Percentiles rank a stretch among this genome's conserved stretches.
phyloP scores from a whole-genome alignment of 2,797 vertebrate genomes.

The Takifugu ocellatus region DNA sequence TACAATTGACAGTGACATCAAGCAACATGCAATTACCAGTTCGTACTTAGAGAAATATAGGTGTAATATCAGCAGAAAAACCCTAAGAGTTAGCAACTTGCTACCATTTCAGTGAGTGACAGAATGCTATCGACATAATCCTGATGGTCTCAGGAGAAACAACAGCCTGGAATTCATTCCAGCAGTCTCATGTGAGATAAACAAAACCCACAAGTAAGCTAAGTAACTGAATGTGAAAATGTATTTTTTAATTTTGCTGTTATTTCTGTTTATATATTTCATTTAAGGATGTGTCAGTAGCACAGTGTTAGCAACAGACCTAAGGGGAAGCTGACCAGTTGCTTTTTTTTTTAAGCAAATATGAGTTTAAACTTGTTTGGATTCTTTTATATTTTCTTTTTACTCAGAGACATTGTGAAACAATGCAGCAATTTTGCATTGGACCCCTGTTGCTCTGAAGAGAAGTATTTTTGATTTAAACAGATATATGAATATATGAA shows the following conservation, averaged over 20 bases:
- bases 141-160: slow-evolving; percentile 51
- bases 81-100: slow-evolving; percentile 38
- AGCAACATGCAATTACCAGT: slow-evolving; percentile 46
- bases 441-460: slow-evolving; percentile 64
- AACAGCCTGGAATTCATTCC: slow-evolving; percentile 49
- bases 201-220: slow-evolving; percentile 73
- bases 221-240: slow-evolving; percentile 79
- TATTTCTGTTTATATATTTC: slow-evolving; percentile 65
- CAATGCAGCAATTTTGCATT: slow-evolving; percentile 52
- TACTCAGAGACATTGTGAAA: slow-evolving; percentile 63
- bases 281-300: slow-evolving; percentile 63
- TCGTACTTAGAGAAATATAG: slow-evolving; percentile 40
- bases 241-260: slow-evolving; percentile 72
- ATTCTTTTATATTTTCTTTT: slow-evolving; percentile 60
- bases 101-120: slow-evolving; percentile 22
- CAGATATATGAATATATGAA: slow-evolving; percentile 61
- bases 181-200: slow-evolving; percentile 61
- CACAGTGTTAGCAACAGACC: slow-evolving; percentile 42
- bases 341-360: slow-evolving; percentile 32
- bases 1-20: slow-evolving; percentile 47
- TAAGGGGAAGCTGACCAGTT: slow-evolving; percentile 37
- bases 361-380: slow-evolving; percentile 35
- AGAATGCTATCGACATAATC: slow-evolving; percentile 40
- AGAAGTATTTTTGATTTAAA: slow-evolving; percentile 69
- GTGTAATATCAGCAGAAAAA: slow-evolving; percentile 46